Percentiles rank a stretch among this genome's conserved stretches.
phyloP scores from a whole-genome alignment of 1,140 invertebrate genomes.

The Formica exsecta region DNA sequence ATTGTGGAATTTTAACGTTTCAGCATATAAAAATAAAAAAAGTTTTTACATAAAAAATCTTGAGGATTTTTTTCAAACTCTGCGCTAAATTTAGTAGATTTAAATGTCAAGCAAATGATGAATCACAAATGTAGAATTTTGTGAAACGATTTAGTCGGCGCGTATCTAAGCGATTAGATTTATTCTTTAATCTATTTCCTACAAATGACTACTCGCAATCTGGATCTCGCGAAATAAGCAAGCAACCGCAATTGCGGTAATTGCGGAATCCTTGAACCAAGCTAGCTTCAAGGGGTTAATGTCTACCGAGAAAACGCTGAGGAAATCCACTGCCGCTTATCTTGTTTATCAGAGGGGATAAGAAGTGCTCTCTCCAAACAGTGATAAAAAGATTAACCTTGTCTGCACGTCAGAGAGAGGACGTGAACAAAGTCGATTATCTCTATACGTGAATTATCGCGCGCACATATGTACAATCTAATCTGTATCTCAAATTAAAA shows the following conservation, averaged over 20 bases:
- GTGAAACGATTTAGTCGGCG: too few species aligned
- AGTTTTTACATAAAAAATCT: neutral
- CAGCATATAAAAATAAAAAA: neutral
- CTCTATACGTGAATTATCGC: neutral
- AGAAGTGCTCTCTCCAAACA: conserved; percentile 22
- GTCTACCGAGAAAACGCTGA: conserved; percentile 24
- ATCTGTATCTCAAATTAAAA: neutral
- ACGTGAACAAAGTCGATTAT: neutral
- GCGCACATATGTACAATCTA: too few species aligned
- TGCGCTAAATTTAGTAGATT: too few species aligned
- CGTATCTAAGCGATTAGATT: neutral
- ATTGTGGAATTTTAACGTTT: neutral
- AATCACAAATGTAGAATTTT: neutral
- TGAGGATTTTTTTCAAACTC: neutral
- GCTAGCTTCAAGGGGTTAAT: conserved; percentile 22
- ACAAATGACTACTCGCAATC: neutral
- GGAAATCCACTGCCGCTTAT: conserved; percentile 32
- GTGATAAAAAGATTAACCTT: conserved; percentile 50
- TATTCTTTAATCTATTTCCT: neutral
- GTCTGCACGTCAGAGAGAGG: neutral
- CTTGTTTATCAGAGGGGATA: conserved; percentile 40
- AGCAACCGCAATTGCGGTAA: conserved; percentile 25
- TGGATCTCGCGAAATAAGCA: neutral
- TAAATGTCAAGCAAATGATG: neutral
- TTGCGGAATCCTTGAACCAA: conserved; percentile 10